Conservation (phyloP, 2,888 invertebrate species). For the Elysia crispata region DNA sequence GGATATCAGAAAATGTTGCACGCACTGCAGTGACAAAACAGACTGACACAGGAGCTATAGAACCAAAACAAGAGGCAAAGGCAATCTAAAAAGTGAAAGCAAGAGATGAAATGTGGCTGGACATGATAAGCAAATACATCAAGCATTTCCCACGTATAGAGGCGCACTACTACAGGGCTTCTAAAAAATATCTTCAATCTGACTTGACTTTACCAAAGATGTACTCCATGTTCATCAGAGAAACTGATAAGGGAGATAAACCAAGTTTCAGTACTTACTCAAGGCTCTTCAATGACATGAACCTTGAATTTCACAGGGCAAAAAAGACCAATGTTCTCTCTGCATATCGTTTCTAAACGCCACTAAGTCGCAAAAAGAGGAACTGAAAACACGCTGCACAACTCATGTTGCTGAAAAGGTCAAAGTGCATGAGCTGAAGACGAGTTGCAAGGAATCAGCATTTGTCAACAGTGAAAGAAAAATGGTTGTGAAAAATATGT, state of each 20-base stretch:
- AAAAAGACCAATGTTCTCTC: constrained; percentile 11
- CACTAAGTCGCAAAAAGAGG: constrained; percentile 1
- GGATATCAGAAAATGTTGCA: constrained; percentile 14
- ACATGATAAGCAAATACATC: background rate
- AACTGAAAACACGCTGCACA: background rate
- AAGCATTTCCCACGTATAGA: background rate
- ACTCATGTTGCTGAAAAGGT: constrained; percentile 7
- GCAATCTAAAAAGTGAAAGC: constrained; percentile 16
- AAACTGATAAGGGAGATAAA: background rate
- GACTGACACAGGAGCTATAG: constrained; percentile 1
- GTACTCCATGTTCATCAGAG: constrained; percentile 14
- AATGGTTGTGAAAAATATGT: too few relatives aligned
- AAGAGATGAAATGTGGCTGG: constrained; percentile 16
- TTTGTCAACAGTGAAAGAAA: too few relatives aligned
- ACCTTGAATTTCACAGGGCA: constrained; percentile 11
- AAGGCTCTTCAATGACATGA: constrained; percentile 13
- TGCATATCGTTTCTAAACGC: constrained; percentile 11
- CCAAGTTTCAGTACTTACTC: constrained; percentile 13
- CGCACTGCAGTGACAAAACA: constrained; percentile 7
- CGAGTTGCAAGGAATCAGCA: background rate
- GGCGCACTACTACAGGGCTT: background rate
- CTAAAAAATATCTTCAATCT: constrained; percentile 9
- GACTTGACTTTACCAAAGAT: constrained; percentile 20
- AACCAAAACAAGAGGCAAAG: constrained; percentile 6
- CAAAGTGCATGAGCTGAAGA: background rate